phyloP scores from a whole-genome alignment of 2,888 invertebrate genomes.

The Patella ulyssiponensis region DNA sequence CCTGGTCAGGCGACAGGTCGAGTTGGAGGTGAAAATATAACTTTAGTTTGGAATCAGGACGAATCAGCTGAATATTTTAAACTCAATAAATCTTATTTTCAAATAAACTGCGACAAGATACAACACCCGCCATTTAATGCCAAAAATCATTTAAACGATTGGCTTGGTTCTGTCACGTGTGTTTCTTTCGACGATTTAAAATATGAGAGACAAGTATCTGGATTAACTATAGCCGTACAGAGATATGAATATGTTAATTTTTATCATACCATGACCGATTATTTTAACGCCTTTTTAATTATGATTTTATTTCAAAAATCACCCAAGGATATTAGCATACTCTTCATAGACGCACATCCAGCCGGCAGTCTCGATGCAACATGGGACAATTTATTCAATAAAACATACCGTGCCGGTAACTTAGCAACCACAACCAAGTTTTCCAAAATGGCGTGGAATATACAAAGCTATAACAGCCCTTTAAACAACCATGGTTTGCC shows the following conservation, averaged over 20 bases:
- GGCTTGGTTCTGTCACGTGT: conserved; percentile 32
- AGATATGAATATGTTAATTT: conserved; percentile 66
- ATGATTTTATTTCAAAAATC: conserved; percentile 46
- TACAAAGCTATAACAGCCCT: conserved; percentile 65
- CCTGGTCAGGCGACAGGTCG: conserved; percentile 36
- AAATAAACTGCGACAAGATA: conserved; percentile 40
- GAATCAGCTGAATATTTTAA: conserved; percentile 52
- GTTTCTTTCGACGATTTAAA: background rate
- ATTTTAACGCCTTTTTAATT: conserved; percentile 62
- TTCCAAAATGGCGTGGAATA: conserved; percentile 59
- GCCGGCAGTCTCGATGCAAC: conserved; percentile 59
- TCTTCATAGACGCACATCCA: conserved; percentile 69
- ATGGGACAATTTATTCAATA: conserved; percentile 66
- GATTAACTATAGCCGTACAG: conserved; percentile 55
- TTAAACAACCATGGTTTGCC: conserved; percentile 52
- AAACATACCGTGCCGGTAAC: conserved; percentile 50
- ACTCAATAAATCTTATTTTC: conserved; percentile 49
- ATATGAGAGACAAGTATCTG: conserved; percentile 8
- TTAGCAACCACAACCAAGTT: conserved; percentile 47
- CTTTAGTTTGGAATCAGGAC: conserved; percentile 48
- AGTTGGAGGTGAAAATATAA: conserved; percentile 50
- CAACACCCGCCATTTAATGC: conserved; percentile 31
- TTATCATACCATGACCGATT: conserved; percentile 66
- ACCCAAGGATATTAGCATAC: conserved; percentile 53
- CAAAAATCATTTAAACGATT: conserved; percentile 44